phyloP scores from a whole-genome alignment of 2,888 invertebrate genomes.

The Limenitis camilla region DNA sequence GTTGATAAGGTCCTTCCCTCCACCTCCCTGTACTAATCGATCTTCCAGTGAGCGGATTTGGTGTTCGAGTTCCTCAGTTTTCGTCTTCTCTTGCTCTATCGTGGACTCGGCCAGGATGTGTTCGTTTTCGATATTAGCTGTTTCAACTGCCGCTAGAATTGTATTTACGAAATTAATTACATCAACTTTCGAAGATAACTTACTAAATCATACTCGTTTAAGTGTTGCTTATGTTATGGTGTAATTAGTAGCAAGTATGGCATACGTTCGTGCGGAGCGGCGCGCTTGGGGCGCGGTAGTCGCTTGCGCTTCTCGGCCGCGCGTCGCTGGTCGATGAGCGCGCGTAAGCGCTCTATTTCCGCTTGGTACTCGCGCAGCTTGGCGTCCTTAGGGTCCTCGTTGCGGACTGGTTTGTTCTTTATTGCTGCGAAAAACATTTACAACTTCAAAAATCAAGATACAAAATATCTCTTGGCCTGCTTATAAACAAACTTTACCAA shows the following conservation, averaged over 20 bases:
- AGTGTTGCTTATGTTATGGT: too few relatives aligned
- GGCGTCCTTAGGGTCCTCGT: constrained; percentile 99
- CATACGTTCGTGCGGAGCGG: constrained; percentile 9
- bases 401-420: constrained; percentile 98
- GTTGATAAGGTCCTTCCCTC: constrained; percentile 89
- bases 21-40: constrained; percentile 89
- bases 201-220: too few relatives aligned
- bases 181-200: too few relatives aligned
- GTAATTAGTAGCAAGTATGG: too few relatives aligned
- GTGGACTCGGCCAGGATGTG: constrained; percentile 60
- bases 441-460: neutral
- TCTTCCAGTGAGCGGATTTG: constrained; percentile 92
- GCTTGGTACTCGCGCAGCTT: constrained; percentile 95
- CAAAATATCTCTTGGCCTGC: too few relatives aligned
- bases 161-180: too few relatives aligned
- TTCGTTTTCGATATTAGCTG: constrained; percentile 66
- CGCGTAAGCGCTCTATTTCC: constrained; percentile 86
- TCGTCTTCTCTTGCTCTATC: constrained; percentile 80
- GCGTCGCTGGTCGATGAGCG: constrained; percentile 60
- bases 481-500: too few relatives aligned
- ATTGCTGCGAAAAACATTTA: constrained; percentile 77
- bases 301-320: constrained; percentile 33
- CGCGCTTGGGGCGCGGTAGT: constrained; percentile 6
- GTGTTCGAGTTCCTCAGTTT: constrained; percentile 83
- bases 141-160: constrained; percentile 57